Evolutionary conservation across 37 sponge, comb jelly and placozoan genomes (phyloP), one percentile per base, ranked within the genome.

Genomic region (Haliclona indistincta): DNA sequence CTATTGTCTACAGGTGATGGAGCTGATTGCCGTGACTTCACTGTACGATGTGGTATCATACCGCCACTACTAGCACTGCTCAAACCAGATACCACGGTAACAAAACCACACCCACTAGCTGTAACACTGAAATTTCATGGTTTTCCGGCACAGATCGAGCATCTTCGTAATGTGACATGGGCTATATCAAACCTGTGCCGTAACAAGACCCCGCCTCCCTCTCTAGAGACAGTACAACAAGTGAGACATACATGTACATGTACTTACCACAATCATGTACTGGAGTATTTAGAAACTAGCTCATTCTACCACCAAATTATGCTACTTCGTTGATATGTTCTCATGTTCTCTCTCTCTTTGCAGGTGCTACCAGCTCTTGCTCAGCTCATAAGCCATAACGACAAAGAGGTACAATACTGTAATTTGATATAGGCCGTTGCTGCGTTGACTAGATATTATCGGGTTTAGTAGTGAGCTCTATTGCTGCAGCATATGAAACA

Each of bases 161-260:
- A 86, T 65, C 86, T 97, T 15, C 67, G 97, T 5, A 97, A 95
- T 61, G 62, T 92, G 1, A 78, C 91, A 25, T 97, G 99, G 99
- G 84, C 93, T 3, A 51, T 97, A 32, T 90, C 95, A 44, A 97
- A 94, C 73, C 55, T 97, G 11, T 97, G 99, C 71, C 68, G 99
- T 8, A 89, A 97, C 81, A 94, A 95, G 84, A 87, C 83, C 68
- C 99, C 99, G 38, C 85, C 96, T 13, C 96, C 99, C 19, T 68
- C 93, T 3, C 49, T 86, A 22, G 96, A 98, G 44, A 84, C 95
- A 20, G 85, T 86, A 0, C 71, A 81, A 43, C 87, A 90, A 81
- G 93, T 96, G 38, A 36, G 22, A 41, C 7, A 58, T 41, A 61
- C 63, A 32, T 61, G 63, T 61, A 29, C 63, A 61, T 61, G 63